phyloP scores from a whole-genome alignment of 2,888 invertebrate species.

The Melipona beecheii region DNA sequence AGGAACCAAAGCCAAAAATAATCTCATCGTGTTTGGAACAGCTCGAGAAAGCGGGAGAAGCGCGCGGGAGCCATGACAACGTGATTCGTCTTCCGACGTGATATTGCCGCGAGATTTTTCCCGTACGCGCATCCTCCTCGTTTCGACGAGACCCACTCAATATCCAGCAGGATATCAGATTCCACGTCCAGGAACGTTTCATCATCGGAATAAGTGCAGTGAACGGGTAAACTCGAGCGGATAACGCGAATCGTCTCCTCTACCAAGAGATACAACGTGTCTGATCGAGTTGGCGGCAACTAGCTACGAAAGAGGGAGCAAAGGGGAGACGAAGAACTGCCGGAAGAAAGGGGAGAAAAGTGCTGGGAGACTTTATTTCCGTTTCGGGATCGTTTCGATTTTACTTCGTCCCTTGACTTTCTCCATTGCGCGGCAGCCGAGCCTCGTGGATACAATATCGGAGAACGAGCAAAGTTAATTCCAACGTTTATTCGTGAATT shows the following conservation, averaged over 20 bases:
- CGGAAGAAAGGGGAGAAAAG: conserved; percentile 7
- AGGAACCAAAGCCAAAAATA: conserved; percentile 17
- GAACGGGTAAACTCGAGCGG: conserved; percentile 62
- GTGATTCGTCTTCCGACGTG: conserved; percentile 28
- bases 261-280: conserved; percentile 64
- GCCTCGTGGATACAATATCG: conserved; percentile 12
- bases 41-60: too few relatives aligned
- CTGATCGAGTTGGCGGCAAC: conserved; percentile 31
- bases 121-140: conserved; percentile 21
- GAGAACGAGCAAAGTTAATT: conserved; percentile 71
- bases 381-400: conserved; percentile 58
- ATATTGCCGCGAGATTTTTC: conserved; percentile 45
- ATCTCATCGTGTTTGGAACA: neutral
- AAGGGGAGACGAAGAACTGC: neutral
- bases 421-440: neutral
- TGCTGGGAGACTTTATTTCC: conserved; percentile 55
- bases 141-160: conserved; percentile 52
- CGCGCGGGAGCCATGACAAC: conserved; percentile 21
- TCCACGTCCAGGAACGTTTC: conserved; percentile 60
- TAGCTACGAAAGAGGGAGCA: neutral
- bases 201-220: conserved; percentile 64
- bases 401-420: conserved; percentile 56
- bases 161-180: conserved; percentile 67
- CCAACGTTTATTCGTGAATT: conserved; percentile 73
- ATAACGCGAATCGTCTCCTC: conserved; percentile 63